These are phyloP conservation scores for Hyla sarda DNA, from an alignment of 2,113 vertebrate genomes.

Conservation along the genomic window DNA sequence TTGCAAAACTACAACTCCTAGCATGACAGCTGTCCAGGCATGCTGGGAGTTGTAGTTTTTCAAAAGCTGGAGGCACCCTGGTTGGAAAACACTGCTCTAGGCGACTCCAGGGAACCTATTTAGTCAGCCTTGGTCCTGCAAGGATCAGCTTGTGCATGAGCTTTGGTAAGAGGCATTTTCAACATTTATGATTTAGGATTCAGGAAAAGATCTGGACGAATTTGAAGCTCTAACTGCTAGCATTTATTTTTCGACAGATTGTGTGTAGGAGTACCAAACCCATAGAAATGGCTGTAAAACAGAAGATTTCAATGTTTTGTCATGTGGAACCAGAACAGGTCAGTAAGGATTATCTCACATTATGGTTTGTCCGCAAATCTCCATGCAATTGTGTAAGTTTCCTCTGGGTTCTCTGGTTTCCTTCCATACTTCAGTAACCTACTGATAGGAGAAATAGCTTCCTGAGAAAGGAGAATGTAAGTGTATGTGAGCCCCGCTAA, in stretches of 20 bases:
- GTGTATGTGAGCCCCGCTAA: no score
- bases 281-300: conserved; percentile 80
- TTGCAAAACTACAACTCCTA: no score
- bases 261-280: conserved; percentile 78
- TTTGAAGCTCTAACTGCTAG: neutral
- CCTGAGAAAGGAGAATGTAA: no score
- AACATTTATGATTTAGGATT: neutral
- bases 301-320: conserved; percentile 85
- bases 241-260: conserved; percentile 68
- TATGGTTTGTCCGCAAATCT: neutral
- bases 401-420: neutral
- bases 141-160: neutral
- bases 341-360: conserved; percentile 54
- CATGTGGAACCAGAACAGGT: conserved; percentile 83
- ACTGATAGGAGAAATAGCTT: no score
- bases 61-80: no score
- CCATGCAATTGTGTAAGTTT: neutral
- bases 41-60: no score
- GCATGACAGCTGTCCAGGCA: no score
- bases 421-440: neutral
- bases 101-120: no score
- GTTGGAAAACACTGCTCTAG: no score
- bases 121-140: no score
- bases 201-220: neutral
- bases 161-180: neutral